phyloP scores from a whole-genome alignment of 2,888 invertebrate genomes.

The Stenodema calcarata region DNA sequence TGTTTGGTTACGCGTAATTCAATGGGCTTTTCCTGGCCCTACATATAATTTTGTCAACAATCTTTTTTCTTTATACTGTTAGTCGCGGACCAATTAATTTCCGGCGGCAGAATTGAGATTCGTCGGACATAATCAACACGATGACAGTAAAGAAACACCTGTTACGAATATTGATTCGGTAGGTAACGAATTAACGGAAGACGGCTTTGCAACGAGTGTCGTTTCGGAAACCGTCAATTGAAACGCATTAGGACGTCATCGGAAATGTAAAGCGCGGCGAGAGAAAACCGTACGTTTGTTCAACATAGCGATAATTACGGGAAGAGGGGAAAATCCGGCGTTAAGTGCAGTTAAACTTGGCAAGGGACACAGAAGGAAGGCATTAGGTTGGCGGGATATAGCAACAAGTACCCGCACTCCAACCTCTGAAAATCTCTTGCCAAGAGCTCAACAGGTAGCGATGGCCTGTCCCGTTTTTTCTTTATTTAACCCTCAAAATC shows the following conservation, averaged over 20 bases:
- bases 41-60: too few relatives aligned
- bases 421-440: slow-evolving; percentile 1
- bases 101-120: too few relatives aligned
- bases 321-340: background rate
- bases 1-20: too few relatives aligned
- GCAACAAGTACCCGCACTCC: slow-evolving; percentile 13
- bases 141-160: too few relatives aligned
- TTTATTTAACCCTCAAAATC: too few relatives aligned
- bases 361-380: background rate
- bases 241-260: background rate
- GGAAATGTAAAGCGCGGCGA: background rate
- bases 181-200: too few relatives aligned
- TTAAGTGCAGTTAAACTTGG: background rate
- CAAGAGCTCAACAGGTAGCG: background rate
- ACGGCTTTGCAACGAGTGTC: background rate
- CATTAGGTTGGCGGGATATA: background rate
- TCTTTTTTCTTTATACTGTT: too few relatives aligned
- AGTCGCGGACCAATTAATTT: too few relatives aligned
- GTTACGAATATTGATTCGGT: too few relatives aligned
- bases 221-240: background rate
- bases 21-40: too few relatives aligned
- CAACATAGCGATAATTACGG: background rate
- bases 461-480: background rate
- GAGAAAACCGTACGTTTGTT: slow-evolving; percentile 16
- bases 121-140: too few relatives aligned